Evolutionary conservation across 2,113 vertebrate genomes (phyloP).

Genomic region (Polyodon spathula): DNA sequence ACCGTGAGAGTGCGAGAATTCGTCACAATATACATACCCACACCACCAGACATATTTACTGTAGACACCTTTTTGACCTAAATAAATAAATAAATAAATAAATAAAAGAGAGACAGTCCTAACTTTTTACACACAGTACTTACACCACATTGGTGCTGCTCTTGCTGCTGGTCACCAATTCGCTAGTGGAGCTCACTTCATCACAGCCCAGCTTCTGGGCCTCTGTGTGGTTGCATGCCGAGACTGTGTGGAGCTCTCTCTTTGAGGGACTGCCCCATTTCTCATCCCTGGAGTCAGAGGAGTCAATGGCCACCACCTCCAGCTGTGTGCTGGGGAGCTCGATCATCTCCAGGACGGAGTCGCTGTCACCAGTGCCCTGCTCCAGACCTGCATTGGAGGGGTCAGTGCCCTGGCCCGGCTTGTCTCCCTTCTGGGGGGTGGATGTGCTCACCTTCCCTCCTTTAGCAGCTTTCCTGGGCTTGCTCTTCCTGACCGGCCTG

Average conservation of each 20-base stretch:
- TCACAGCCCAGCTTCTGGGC: conserved; percentile 69
- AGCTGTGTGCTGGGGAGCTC: conserved; percentile 44
- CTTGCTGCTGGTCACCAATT: conserved; percentile 58
- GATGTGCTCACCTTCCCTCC: conserved; percentile 65
- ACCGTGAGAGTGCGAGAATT: too few relatives aligned
- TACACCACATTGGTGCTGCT: conserved; percentile 42
- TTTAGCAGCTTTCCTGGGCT: conserved; percentile 52
- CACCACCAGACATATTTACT: background rate
- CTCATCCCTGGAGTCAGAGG: conserved; percentile 60
- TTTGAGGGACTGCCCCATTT: conserved; percentile 52
- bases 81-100: background rate
- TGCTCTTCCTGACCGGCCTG: conserved; percentile 59
- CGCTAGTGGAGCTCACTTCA: conserved; percentile 90
- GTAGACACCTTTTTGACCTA: background rate
- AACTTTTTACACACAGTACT: conserved; percentile 9
- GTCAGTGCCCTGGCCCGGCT: conserved; percentile 27
- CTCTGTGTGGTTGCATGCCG: conserved; percentile 36
- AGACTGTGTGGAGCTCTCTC: conserved; percentile 22
- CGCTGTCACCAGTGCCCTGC: conserved; percentile 29
- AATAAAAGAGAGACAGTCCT: background rate
- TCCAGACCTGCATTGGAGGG: conserved; percentile 33
- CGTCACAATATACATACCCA: too few relatives aligned
- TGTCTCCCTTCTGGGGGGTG: conserved; percentile 27
- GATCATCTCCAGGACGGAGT: conserved; percentile 57
- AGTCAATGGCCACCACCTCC: conserved; percentile 56